These are phyloP conservation scores for Gymnarchus niloticus DNA, from an alignment of 2,113 vertebrate genomes.

Conservation along the genomic window DNA sequence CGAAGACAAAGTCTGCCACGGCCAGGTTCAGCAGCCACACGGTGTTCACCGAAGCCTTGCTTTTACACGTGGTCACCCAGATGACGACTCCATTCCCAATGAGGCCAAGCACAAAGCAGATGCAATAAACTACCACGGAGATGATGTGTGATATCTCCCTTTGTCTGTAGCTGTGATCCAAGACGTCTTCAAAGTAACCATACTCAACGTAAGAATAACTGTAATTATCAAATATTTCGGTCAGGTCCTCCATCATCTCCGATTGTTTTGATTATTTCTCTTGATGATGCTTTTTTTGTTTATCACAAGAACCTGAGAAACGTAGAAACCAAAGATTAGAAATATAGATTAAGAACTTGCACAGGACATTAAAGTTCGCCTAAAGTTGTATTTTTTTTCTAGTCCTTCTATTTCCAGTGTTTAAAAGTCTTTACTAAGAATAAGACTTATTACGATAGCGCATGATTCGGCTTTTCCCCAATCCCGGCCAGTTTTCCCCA, in stretches of 20 bases:
- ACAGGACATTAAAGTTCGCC: background rate
- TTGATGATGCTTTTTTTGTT: background rate
- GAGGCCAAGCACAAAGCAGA: constrained; percentile 79
- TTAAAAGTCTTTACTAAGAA: background rate
- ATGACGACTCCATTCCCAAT: constrained; percentile 86
- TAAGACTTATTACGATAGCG: background rate
- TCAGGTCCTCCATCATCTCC: background rate
- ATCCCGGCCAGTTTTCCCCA: background rate
- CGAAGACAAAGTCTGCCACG: constrained; percentile 86
- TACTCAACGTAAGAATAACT: constrained; percentile 40
- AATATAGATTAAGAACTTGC: background rate
- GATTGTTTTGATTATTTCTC: background rate
- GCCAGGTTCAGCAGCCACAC: constrained; percentile 91
- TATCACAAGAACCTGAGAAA: background rate
- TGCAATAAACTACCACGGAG: constrained; percentile 76
- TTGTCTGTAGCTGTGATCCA: constrained; percentile 47
- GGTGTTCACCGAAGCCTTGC: constrained; percentile 79
- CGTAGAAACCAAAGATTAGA: background rate
- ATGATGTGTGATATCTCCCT: constrained; percentile 65
- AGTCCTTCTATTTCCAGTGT: background rate
- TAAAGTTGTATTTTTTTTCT: background rate
- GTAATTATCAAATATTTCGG: background rate
- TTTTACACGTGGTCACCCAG: constrained; percentile 85
- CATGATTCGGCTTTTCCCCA: background rate
- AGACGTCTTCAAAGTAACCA: constrained; percentile 44